Base-by-base conservation (phyloP, 64 coral and sea anemone genomes). In the Platygyra sinensis region DNA sequence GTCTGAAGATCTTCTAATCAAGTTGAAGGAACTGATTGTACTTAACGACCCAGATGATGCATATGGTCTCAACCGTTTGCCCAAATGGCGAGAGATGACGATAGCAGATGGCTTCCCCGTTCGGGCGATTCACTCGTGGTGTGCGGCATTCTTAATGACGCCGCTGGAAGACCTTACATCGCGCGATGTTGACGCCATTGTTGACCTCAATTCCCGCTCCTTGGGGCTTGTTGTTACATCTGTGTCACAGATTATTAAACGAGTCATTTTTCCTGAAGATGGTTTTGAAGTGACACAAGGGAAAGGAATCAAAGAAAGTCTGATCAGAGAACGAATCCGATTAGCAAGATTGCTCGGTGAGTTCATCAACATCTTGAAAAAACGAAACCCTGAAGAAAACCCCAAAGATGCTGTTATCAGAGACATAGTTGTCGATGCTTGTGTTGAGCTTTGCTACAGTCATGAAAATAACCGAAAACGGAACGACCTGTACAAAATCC, bases 121-220 rank as follows among this genome's bases (percentile, higher is more conserved):
- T 0, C 22, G 72, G 2, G 69, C 60, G 3, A 91, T 91, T 30
- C 28, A 91, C 67, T 84, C 52, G 16, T 91, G 89, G 89, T 91
- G 89, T 19, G 73, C 60, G 50, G 81, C 79, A 9, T 74, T 91
- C 36, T 22, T 91, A 24, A 32, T 20, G 7, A 62, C 78, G 3
- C 63, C 63, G 32, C 22, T 29, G 0, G 19, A 65, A 18, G 73
- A 91, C 14, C 71, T 91, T 10, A 74, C 63, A 30, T 84, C 89
- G 9, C 72, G 89, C 10, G 89, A 91, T 20, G 72, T 91, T 67
- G 79, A 91, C 54, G 78, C 79, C 27, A 84, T 91, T 52, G 73
- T 18, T 28, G 52, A 84, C 25, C 8, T 84, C 16, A 84, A 57
- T 17, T 62, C 71, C 24, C 16, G 1, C 30, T 62, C 57, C 0